A percentile compares a stretch with the other conserved stretches of the same genome.
phyloP scores from a whole-genome alignment of 2,113 vertebrate species.

The Ia io region DNA sequence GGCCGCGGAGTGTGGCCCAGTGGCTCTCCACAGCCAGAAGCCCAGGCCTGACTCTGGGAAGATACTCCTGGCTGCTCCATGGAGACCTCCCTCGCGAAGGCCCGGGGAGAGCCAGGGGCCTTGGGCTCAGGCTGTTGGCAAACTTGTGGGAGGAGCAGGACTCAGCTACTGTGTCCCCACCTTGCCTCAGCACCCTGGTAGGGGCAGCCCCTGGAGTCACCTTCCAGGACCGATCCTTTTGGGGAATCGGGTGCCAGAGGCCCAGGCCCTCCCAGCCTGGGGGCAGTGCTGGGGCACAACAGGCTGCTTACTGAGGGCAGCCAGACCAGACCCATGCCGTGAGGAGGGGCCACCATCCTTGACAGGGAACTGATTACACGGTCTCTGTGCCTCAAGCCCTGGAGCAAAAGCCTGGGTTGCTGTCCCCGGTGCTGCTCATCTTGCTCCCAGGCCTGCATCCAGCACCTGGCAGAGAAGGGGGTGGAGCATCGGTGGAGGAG shows the following conservation, averaged over 20 bases:
- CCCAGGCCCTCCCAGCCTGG: not conserved
- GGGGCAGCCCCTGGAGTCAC: not conserved
- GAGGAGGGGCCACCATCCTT: not conserved
- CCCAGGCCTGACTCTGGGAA: too few relatives aligned
- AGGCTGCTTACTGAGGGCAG: not conserved
- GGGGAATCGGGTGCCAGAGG: not conserved
- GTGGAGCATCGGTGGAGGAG: not conserved
- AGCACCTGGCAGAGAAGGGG: not conserved
- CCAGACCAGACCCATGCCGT: accelerated
- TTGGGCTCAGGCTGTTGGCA: not conserved
- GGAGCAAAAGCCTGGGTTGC: not conserved
- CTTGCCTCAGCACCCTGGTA: too few relatives aligned
- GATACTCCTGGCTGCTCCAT: too few relatives aligned
- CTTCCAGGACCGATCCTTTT: not conserved
- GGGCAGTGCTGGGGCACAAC: not conserved
- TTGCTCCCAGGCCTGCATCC: not conserved
- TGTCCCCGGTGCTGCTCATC: not conserved
- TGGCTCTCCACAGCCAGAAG: too few relatives aligned
- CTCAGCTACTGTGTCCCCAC: not conserved
- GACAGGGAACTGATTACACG: not conserved
- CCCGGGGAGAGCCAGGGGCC: not conserved
- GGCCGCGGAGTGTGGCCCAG: too few relatives aligned
- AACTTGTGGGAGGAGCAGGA: not conserved
- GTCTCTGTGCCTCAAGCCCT: not conserved
- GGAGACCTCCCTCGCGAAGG: too few relatives aligned